Evolutionary conservation across 2,888 invertebrate species (phyloP).

Genomic region (Willowsia nigromaculata): DNA sequence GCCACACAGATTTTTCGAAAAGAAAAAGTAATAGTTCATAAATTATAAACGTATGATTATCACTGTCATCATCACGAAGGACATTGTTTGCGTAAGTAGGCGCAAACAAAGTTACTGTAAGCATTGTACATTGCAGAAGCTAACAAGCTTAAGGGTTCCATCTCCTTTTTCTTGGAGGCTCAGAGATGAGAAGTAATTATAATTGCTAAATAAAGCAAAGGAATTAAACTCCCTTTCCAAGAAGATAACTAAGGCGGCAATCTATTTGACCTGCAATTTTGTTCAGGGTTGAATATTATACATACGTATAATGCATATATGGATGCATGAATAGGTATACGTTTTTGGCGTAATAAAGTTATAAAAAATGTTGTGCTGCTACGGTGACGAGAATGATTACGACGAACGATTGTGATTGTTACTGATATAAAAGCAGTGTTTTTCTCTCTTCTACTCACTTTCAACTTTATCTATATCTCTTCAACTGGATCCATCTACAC

Average conservation of each 20-base stretch:
- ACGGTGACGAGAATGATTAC: background rate
- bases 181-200: too few species aligned
- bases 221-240: too few species aligned
- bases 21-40: slow-evolving; percentile 33
- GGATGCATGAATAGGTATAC: background rate
- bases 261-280: too few species aligned
- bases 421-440: background rate
- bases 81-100: slow-evolving; percentile 14
- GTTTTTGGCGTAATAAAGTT: slow-evolving; percentile 41
- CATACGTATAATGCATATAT: too few species aligned
- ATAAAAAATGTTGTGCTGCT: slow-evolving; percentile 28
- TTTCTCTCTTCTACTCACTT: background rate
- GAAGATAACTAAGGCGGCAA: too few species aligned
- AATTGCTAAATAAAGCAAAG: too few species aligned
- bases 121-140: background rate
- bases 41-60: slow-evolving; percentile 40
- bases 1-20: background rate
- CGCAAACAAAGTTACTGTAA: background rate
- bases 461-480: slow-evolving; percentile 1
- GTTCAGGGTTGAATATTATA: too few species aligned
- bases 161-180: too few species aligned
- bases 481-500: background rate
- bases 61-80: slow-evolving; percentile 10
- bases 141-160: too few species aligned
- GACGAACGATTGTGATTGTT: slow-evolving; percentile 3